Conservation (phyloP, 2,797 vertebrate species). For the Syngnathus rostellatus region DNA sequence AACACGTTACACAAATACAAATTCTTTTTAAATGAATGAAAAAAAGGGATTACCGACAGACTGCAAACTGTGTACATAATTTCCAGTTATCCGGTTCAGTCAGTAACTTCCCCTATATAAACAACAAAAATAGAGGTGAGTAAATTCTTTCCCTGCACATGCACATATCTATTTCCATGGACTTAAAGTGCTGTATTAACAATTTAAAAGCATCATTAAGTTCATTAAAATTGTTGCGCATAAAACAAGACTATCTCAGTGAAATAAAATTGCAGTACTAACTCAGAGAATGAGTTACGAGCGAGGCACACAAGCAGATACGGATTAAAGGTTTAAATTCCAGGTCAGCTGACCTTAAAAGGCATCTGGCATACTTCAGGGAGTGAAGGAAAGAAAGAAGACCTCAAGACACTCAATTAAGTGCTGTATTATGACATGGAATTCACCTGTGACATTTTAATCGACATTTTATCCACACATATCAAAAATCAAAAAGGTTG, state of each 20-base stretch:
- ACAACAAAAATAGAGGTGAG: constrained; percentile 35
- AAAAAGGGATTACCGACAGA: neutral
- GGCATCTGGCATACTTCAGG: constrained; percentile 39
- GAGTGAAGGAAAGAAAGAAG: constrained; percentile 9
- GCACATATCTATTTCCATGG: neutral
- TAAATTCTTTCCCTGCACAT: constrained; percentile 1
- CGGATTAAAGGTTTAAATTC: constrained; percentile 11
- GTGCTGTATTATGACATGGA: constrained; percentile 49
- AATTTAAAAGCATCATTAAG: neutral
- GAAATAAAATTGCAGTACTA: neutral
- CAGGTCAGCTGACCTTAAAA: constrained; percentile 39
- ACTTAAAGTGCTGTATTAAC: neutral
- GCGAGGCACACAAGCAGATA: neutral
- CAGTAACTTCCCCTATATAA: constrained; percentile 39
- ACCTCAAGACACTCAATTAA: constrained; percentile 12
- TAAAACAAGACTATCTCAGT: too few relatives aligned
- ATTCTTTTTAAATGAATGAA: neutral
- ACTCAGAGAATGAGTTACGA: neutral
- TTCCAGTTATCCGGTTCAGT: constrained; percentile 59
- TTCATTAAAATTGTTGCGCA: neutral
- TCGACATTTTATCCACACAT: constrained; percentile 28
- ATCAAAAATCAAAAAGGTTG: constrained; percentile 17
- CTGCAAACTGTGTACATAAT: constrained; percentile 7
- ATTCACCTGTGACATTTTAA: constrained; percentile 29
- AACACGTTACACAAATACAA: too few relatives aligned